Conservation (phyloP, 2,888 invertebrate genomes). For the Drosophila emarginata region DNA sequence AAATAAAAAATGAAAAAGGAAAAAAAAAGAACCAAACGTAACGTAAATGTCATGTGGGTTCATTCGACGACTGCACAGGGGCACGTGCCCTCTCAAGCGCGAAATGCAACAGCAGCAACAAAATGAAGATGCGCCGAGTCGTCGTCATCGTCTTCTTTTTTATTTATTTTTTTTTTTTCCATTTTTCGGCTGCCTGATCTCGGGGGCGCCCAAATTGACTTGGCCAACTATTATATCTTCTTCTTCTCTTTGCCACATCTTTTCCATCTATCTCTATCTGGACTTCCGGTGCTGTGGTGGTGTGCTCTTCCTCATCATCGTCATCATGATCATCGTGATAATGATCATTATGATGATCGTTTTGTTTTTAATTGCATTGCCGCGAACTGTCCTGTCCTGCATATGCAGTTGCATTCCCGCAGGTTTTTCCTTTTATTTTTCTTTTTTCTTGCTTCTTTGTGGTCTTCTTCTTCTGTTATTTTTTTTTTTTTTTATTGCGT, state of each 20-base stretch:
- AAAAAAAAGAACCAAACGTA: background rate
- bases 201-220: constrained; percentile 27
- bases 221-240: constrained; percentile 7
- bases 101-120: constrained; percentile 61
- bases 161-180: background rate
- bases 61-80: constrained; percentile 51
- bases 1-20: background rate
- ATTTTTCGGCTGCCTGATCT: constrained; percentile 34
- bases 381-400: constrained; percentile 39
- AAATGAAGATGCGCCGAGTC: no score
- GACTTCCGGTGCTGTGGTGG: constrained; percentile 72
- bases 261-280: constrained; percentile 41
- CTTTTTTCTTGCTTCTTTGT: constrained; percentile 27
- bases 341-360: constrained; percentile 22
- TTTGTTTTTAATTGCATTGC: constrained; percentile 63
- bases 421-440: constrained; percentile 68
- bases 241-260: constrained; percentile 3
- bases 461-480: constrained; percentile 15
- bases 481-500: constrained; percentile 3
- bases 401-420: constrained; percentile 42
- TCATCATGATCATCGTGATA: constrained; percentile 22
- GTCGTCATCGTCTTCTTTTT: no score
- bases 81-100: constrained; percentile 78
- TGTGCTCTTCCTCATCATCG: constrained; percentile 28
- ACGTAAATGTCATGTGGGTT: constrained; percentile 72